These are phyloP conservation scores for Macrocentrus cingulum DNA, from an alignment of 1,140 invertebrate species.

Conservation along the genomic window DNA sequence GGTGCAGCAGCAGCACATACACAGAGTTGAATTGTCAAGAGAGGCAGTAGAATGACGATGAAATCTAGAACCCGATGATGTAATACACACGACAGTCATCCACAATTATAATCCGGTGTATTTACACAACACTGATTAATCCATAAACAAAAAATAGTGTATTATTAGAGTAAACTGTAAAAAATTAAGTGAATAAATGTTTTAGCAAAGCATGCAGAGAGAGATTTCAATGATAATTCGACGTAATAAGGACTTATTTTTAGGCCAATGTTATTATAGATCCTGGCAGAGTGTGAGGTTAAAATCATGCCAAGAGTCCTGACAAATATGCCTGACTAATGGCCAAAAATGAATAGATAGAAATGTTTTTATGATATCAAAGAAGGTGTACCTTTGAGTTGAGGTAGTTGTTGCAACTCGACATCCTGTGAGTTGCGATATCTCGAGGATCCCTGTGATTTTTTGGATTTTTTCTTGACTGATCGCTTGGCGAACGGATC, in stretches of 20 bases:
- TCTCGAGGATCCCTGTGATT: constrained; percentile 86
- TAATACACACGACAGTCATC: background rate
- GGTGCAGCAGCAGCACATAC: no score
- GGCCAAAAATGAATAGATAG: background rate
- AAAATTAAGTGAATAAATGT: no score
- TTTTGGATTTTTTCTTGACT: constrained; percentile 90
- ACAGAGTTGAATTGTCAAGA: background rate
- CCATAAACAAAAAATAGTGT: constrained; percentile 1
- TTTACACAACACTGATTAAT: background rate
- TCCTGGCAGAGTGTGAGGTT: constrained; percentile 20
- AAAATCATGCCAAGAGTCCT: constrained; percentile 16
- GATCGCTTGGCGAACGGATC: constrained; percentile 91
- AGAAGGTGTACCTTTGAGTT: constrained; percentile 75
- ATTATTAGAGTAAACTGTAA: background rate
- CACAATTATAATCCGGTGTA: background rate
- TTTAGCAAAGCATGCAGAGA: no score
- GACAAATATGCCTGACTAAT: constrained; percentile 20
- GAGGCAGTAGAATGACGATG: background rate
- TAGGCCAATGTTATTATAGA: constrained; percentile 25
- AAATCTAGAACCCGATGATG: background rate
- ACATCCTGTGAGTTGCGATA: constrained; percentile 88
- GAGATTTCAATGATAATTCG: constrained; percentile 4
- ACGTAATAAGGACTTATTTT: constrained; percentile 17
- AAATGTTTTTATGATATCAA: no score
- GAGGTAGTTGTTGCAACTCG: constrained; percentile 82